Evolutionary conservation across 2,888 invertebrate genomes (phyloP), one percentile per base, ranked within the genome.

Genomic region (Melanotus villosus): DNA sequence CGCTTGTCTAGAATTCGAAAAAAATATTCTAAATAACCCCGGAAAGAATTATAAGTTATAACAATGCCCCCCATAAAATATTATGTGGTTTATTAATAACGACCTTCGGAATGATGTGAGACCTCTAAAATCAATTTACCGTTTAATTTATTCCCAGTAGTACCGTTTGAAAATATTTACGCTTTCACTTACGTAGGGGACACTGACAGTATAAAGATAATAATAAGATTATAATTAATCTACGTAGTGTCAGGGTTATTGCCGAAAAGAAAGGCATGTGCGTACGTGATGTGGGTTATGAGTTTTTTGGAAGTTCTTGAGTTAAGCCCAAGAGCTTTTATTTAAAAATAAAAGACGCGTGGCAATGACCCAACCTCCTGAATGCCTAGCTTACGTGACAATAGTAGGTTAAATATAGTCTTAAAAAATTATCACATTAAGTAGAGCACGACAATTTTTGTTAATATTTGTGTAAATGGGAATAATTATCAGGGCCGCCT

Each of bases 281-380:
- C 41, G 41, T 41, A 41, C 16, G 41, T 41, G 41, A 14, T 41
- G 16, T 14, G 41, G 12, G 41, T 14, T 41, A 41, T 41, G 18
- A 7, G 41, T 41, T 14, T 12, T 5, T n/a, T 6, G 38, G 6
- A 6, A 14, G 38, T 2, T 38, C 38, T 38, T 38, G 38, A 12
- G 7, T n/a, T 10, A 7, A 5, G n/a, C 14, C 7, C 7, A 41
- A 6, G 14, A 41, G 41, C 14, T 14, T n/a, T 32, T 32, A 32
- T 32, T 41, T 26, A 5, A 12, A 12, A 14, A 41, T n/a, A n/a
- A n/a, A n/a, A 18, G 30, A 52, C 52, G 52, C 18, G 32, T 52
- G 52, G 32, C 52, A 52, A 34, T 52, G 52, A 14, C 5, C 52
- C 30, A 52, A 18, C 52, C n/a, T n/a, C n/a, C 52, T 52, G n/a